Base-by-base conservation (phyloP, 2,113 vertebrate genomes). In the Thryonomys swinderianus region DNA sequence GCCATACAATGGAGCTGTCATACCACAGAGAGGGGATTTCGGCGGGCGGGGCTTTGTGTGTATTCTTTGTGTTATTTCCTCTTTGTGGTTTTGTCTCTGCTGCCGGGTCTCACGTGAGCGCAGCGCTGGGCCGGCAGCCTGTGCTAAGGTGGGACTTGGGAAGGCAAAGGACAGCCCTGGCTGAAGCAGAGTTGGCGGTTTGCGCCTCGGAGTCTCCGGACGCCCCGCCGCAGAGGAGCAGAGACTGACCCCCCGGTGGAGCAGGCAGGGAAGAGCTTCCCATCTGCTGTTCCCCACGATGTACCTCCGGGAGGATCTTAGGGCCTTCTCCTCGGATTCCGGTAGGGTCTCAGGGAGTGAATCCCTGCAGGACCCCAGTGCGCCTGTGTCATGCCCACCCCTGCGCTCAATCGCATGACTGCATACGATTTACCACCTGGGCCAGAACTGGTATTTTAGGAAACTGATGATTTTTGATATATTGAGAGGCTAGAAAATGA, bases 201-300 rank as follows among this genome's bases (percentile, higher is more conserved):
- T 89, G 32, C 66, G 21, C 57, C 23, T 40, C 14, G 76, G 40
- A 73, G 62, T 95, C 66, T 85, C 51, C 76, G 51, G 61, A 80
- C 62, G 7, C 67, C 93, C 34, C 55, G 13, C 1, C 32, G 25
- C 13, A 85, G 7, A 34, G 69, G 42, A 67, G n/a, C n/a, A 27
- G 20, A 16, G 69, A 92, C 95, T 93, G 92, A 34, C 37, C 81
- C 55, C 73, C 66, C 12, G 67, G 30, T 85, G 61, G 85, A 92
- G 42, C 79, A n/a, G n/a, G n/a, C n/a, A n/a, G n/a, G n/a, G n/a
- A n/a, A n/a, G n/a, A n/a, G n/a, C n/a, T n/a, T n/a, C n/a, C n/a
- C n/a, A n/a, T n/a, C n/a, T n/a, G n/a, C n/a, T 78, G 86, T 61
- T 51, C 87, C 14, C 4, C 37, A n/a, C 48, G 59, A 45, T 87